phyloP scores from a whole-genome alignment of 2,113 vertebrate species.

The Chaetodon auriga region DNA sequence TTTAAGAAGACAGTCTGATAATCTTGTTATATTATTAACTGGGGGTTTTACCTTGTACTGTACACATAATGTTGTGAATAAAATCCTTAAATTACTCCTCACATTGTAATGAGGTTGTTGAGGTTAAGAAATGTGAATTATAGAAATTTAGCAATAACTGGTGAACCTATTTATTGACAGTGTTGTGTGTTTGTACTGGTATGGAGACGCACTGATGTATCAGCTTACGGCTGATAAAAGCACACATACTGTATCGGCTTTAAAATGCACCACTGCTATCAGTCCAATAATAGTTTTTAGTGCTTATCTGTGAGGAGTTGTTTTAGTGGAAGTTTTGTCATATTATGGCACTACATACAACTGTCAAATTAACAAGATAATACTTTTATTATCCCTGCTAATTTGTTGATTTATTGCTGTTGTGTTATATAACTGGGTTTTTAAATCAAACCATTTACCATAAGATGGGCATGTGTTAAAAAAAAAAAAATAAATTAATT shows the following conservation, averaged over 20 bases:
- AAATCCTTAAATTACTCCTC: conserved; percentile 53
- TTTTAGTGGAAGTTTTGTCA: conserved; percentile 19
- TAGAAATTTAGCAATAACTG: conserved; percentile 84
- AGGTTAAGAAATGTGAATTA: conserved; percentile 64
- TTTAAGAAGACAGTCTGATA: conserved; percentile 57
- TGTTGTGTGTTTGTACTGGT: conserved; percentile 60
- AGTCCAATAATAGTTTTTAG: conserved; percentile 31
- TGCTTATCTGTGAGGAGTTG: conserved; percentile 33
- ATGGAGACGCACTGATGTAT: conserved; percentile 36
- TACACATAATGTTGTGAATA: conserved; percentile 52
- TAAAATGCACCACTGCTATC: conserved; percentile 27
- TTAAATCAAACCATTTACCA: conserved; percentile 19
- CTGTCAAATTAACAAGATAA: conserved; percentile 11
- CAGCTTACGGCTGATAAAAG: conserved; percentile 51
- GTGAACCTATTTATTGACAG: conserved; percentile 69
- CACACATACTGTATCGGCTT: conserved; percentile 63
- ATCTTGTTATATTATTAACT: conserved; percentile 68
- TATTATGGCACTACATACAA: conserved; percentile 16
- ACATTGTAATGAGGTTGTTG: conserved; percentile 31
- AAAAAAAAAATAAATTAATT: too few relatives aligned
- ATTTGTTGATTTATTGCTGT: conserved; percentile 29
- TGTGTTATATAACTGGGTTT: conserved; percentile 21
- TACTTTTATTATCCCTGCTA: not conserved
- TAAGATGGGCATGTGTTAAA: not conserved
- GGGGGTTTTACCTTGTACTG: conserved; percentile 46